Percentiles rank a stretch among this genome's conserved stretches.
Evolutionary conservation across 2,113 vertebrate genomes (phyloP).

Genomic region (Scytalopus superciliaris): DNA sequence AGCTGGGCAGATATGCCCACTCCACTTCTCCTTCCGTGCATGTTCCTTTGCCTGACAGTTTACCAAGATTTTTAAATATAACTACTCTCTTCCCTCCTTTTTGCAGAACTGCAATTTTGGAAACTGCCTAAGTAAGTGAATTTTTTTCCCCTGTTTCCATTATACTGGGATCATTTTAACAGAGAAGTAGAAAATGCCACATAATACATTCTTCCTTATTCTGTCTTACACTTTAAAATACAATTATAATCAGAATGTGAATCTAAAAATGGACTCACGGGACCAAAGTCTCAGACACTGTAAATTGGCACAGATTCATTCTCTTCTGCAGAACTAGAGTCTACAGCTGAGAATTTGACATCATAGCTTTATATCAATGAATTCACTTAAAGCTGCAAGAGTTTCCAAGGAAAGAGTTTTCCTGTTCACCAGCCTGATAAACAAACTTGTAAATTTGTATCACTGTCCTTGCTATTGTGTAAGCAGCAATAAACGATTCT

Average conservation of each 20-base stretch:
- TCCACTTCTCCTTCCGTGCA: background rate
- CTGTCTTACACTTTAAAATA: constrained; percentile 18
- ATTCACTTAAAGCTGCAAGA: background rate
- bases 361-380: background rate
- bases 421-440: background rate
- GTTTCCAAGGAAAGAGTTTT: background rate
- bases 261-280: constrained; percentile 16
- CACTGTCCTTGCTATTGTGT: background rate
- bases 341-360: background rate
- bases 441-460: background rate
- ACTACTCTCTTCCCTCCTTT: background rate
- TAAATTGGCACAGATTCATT: constrained; percentile 17
- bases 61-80: background rate
- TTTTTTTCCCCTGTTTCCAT: background rate
- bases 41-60: background rate
- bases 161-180: constrained; percentile 16
- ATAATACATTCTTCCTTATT: background rate
- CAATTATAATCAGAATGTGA: constrained; percentile 10
- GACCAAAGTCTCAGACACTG: background rate
- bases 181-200: constrained; percentile 18
- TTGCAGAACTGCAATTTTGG: constrained; percentile 1
- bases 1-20: background rate
- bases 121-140: background rate
- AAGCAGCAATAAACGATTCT: background rate
- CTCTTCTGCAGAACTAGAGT: background rate